Evolutionary conservation across 2,797 vertebrate species (phyloP), one percentile per base, ranked within the genome.

Genomic region (Passerculus sandwichensis): DNA sequence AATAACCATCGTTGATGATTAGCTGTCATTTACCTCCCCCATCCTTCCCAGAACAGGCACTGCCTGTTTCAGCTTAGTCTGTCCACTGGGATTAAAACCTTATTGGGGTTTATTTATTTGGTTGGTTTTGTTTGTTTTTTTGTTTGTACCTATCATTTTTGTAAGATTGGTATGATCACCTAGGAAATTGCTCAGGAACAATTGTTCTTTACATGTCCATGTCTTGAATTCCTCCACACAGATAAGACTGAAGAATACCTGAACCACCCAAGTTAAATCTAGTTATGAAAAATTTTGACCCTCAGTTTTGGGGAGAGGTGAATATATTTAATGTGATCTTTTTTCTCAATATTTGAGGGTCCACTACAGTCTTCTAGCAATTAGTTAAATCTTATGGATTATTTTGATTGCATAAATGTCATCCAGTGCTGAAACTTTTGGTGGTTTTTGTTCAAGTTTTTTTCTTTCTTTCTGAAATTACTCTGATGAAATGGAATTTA

Each of bases 31-130:
- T 86, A 81, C 23, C 15, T 62, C 15, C 32, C 38, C 10, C 5
- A n/a, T 81, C 23, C 74, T 94, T 94, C 80, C 83, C 88, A 82
- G 77, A 94, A 90, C 3, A 62, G 40, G 36, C 36, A 51, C n/a
- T 73, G 60, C 79, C 40, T 84, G 38, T 59, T 89, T 60, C 88
- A 75, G 14, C 32, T 81, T 66, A 34, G 4, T 30, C 23, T 79
- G 64, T 25, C 16, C 29, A 48, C 26, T 67, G 50, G 13, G 11
- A 56, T 59, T 44, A 84, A 75, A 45, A 5, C 1, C 6, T 60
- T 60, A 27, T 29, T 45, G 57, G 15, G 10, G 12, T 71, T 71
- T 48, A 20, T 53, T 54, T 54, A 25, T 15, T 36, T 71, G 6
- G 1, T 48, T 62, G 17, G 7, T n/a, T 56, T 44, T 32, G 17